Conservation (phyloP, 1,140 invertebrate species). For the Oscheius sp. region DNA sequence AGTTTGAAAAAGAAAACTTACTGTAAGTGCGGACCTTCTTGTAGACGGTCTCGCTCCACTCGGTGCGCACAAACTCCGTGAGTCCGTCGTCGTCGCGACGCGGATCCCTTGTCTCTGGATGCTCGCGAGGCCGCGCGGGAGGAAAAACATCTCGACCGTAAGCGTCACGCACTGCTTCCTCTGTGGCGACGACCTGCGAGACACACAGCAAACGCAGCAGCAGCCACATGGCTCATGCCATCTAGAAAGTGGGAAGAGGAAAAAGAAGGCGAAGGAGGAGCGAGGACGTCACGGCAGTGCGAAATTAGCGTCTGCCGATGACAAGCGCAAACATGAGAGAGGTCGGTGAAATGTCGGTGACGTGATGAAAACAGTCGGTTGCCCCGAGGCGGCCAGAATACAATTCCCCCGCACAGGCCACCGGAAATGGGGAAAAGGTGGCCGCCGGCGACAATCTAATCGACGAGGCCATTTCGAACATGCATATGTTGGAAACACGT, state of each 20-base stretch:
- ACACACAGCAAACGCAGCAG: neutral
- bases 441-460: too few species aligned
- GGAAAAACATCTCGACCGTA: slow-evolving; percentile 1
- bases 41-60: slow-evolving; percentile 25
- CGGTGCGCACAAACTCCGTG: slow-evolving; percentile 30
- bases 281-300: neutral
- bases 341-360: too few species aligned
- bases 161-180: neutral
- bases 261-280: neutral
- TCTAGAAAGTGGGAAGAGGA: neutral
- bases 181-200: neutral
- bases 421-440: too few species aligned
- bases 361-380: too few species aligned
- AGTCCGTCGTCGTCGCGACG: slow-evolving; percentile 22
- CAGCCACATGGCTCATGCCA: neutral
- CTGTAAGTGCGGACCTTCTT: slow-evolving; percentile 34
- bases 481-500: too few species aligned
- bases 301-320: neutral
- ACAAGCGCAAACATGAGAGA: neutral
- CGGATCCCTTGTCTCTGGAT: slow-evolving; percentile 4
- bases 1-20: slow-evolving; percentile 11
- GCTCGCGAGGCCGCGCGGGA: neutral
- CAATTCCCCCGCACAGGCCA: too few species aligned
- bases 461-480: too few species aligned
- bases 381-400: too few species aligned